A percentile compares a stretch with the other conserved stretches of the same genome.
These are phyloP conservation scores for Lophotriccus pileatus DNA, from an alignment of 2,797 vertebrate species.

Conservation along the genomic window DNA sequence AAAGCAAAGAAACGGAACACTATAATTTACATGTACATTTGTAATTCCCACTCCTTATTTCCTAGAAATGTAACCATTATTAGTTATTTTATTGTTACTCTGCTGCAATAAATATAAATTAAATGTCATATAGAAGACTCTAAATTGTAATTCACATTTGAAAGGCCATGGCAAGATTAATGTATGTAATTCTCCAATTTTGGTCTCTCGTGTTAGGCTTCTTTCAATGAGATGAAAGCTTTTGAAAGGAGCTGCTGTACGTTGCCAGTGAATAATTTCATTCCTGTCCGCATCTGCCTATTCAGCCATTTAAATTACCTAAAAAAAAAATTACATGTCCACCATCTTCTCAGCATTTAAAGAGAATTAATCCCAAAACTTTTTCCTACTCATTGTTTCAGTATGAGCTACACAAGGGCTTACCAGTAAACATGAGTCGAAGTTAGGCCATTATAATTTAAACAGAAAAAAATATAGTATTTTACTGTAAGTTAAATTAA, in stretches of 20 bases:
- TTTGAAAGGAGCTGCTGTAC: background rate
- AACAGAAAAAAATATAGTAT: background rate
- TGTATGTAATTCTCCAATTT: background rate
- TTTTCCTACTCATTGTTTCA: background rate
- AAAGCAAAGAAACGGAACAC: background rate
- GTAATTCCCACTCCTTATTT: background rate
- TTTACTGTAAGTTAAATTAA: background rate
- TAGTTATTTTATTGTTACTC: background rate
- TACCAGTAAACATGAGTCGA: accelerated
- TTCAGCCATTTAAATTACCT: background rate
- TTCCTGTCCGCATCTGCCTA: background rate
- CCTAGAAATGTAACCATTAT: background rate
- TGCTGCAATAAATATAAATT: background rate
- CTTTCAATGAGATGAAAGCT: background rate
- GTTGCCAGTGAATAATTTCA: background rate
- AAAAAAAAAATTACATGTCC: background rate
- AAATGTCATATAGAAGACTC: background rate
- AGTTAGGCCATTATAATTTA: background rate
- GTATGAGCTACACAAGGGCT: background rate
- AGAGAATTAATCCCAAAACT: background rate
- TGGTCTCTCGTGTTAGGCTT: background rate
- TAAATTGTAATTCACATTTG: background rate
- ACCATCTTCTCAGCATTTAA: background rate
- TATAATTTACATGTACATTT: background rate
- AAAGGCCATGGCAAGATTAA: background rate